Evolutionary conservation across 2,888 invertebrate species (phyloP).

Genomic region (Heteromyza rotundicornis): DNA sequence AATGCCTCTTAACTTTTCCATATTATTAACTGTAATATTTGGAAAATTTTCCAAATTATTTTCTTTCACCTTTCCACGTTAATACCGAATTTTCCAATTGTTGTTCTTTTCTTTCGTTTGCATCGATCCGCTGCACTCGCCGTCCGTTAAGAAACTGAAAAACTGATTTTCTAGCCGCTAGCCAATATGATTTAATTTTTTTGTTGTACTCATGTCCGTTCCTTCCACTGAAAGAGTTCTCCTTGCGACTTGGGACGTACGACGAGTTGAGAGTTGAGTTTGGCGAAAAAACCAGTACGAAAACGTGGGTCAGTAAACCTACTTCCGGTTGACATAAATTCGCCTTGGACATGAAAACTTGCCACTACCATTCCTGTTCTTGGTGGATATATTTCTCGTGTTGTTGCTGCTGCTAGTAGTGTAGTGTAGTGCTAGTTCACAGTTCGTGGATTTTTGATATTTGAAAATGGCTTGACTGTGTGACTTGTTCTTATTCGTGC

Average conservation of each 20-base stretch:
- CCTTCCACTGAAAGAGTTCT: background rate
- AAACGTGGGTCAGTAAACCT: conserved; percentile 64
- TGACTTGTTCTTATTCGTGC: background rate
- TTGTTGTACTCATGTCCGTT: conserved; percentile 5
- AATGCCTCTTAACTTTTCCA: too few species aligned
- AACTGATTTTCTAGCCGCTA: conserved; percentile 44
- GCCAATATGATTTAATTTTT: conserved; percentile 19
- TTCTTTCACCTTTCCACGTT: too few species aligned
- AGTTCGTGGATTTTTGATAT: background rate
- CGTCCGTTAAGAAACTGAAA: conserved; percentile 55
- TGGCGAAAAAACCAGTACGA: conserved; percentile 32
- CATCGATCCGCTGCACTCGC: conserved; percentile 59
- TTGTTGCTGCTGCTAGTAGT: conserved; percentile 2
- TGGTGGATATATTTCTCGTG: conserved; percentile 25
- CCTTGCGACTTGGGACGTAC: background rate
- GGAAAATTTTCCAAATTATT: too few species aligned
- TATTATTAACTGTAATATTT: too few species aligned
- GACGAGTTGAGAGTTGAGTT: conserved; percentile 29
- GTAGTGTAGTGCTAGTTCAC: too few species aligned
- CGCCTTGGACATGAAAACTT: conserved; percentile 63
- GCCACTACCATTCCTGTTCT: conserved; percentile 36
- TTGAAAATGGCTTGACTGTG: background rate
- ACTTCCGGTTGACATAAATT: conserved; percentile 64
- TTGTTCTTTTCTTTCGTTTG: conserved; percentile 33
- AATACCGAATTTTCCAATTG: background rate